Evolutionary conservation across 2,113 vertebrate genomes (phyloP).

Genomic region (Ammodytes marinus): DNA sequence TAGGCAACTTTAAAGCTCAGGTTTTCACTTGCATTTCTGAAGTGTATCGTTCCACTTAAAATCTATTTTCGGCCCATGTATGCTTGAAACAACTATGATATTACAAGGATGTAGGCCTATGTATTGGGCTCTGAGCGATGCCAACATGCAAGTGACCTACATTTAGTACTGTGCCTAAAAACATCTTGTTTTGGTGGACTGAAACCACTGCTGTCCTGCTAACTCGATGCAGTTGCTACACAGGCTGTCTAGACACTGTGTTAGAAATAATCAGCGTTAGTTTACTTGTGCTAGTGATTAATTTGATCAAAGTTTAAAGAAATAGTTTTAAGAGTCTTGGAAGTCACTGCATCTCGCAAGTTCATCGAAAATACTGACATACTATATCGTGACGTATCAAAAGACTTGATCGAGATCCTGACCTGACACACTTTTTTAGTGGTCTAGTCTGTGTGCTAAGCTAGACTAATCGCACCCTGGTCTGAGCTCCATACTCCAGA

Average conservation of each 20-base stretch:
- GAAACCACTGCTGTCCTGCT: not conserved
- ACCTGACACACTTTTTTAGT: too few relatives aligned
- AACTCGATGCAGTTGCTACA: not conserved
- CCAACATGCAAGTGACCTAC: not conserved
- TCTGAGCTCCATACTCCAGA: not conserved
- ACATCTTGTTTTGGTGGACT: not conserved
- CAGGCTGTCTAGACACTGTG: not conserved
- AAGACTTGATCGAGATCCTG: too few relatives aligned
- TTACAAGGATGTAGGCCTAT: too few relatives aligned
- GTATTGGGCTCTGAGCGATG: too few relatives aligned
- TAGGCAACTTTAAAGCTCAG: too few relatives aligned
- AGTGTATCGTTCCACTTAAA: too few relatives aligned
- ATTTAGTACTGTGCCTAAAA: not conserved
- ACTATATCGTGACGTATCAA: too few relatives aligned
- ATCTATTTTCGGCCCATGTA: too few relatives aligned
- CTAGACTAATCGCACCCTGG: not conserved
- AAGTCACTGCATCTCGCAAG: too few relatives aligned
- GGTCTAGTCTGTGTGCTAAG: not conserved
- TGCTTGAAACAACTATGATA: too few relatives aligned
- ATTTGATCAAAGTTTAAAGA: not conserved
- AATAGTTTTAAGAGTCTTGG: not conserved
- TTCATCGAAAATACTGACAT: too few relatives aligned
- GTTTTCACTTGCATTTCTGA: too few relatives aligned
- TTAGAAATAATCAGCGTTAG: not conserved
- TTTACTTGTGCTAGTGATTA: not conserved